These are phyloP conservation scores for Listronotus oregonensis DNA, from an alignment of 1,140 invertebrate genomes.

Conservation along the genomic window DNA sequence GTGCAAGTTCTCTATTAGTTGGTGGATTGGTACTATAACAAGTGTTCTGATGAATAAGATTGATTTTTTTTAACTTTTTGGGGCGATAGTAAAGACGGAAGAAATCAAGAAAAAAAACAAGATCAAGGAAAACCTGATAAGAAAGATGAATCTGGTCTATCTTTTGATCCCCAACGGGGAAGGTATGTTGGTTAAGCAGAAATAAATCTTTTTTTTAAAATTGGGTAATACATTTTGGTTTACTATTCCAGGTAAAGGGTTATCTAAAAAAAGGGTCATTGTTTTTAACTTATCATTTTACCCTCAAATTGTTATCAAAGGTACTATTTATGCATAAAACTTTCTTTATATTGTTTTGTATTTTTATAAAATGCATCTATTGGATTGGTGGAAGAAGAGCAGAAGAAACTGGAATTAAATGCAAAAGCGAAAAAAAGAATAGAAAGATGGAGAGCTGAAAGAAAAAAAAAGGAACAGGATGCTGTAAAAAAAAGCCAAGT, in stretches of 20 bases:
- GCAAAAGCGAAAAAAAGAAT: constrained; percentile 92
- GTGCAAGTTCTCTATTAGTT: neutral
- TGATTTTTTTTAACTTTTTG: constrained; percentile 19
- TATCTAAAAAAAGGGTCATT: neutral
- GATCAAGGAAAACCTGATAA: constrained; percentile 57
- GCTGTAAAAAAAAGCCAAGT: constrained; percentile 73
- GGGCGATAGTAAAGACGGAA: constrained; percentile 40
- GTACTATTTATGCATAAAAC: too few relatives aligned
- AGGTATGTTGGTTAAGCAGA: constrained; percentile 58
- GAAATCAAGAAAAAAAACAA: constrained; percentile 51
- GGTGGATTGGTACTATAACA: neutral
- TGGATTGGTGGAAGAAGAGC: constrained; percentile 71
- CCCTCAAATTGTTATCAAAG: too few relatives aligned
- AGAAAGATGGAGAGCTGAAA: constrained; percentile 87
- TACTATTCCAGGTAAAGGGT: neutral
- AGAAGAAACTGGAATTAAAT: constrained; percentile 92
- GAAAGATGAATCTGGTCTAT: constrained; percentile 62
- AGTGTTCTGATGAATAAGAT: too few relatives aligned
- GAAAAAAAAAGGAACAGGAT: constrained; percentile 84
- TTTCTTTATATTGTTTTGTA: too few relatives aligned
- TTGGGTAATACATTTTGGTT: neutral
- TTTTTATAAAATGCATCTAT: too few relatives aligned
- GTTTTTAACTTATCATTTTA: too few relatives aligned
- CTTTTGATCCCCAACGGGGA: constrained; percentile 76
- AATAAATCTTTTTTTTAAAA: constrained; percentile 21